phyloP scores from a whole-genome alignment of 2,888 invertebrate species.

The Laothoe populi region DNA sequence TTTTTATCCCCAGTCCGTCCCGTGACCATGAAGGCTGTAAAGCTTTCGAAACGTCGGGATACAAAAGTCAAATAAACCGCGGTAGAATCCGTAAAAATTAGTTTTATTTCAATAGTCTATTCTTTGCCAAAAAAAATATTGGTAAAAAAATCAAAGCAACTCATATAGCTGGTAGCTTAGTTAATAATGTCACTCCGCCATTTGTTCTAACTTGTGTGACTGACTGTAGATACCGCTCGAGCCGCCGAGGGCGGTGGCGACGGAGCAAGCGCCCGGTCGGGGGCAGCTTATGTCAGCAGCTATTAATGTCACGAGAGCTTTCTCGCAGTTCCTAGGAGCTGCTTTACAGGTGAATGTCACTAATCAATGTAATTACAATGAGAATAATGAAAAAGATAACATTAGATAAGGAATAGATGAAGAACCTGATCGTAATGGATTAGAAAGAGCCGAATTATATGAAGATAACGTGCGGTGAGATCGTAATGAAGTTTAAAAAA shows the following conservation, averaged over 20 bases:
- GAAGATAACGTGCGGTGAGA: too few species aligned
- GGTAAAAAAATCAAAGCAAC: not conserved
- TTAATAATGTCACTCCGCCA: too few species aligned
- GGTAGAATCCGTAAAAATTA: too few species aligned
- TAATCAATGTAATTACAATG: not conserved
- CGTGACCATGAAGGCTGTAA: too few species aligned
- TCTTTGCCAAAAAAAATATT: not conserved
- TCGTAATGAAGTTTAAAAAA: too few species aligned
- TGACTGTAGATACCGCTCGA: conserved; percentile 74
- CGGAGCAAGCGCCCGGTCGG: conserved; percentile 68
- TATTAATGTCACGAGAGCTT: conserved; percentile 90
- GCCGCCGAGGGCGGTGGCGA: conserved; percentile 71
- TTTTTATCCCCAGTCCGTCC: too few species aligned
- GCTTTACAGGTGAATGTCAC: conserved; percentile 88
- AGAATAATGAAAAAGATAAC: not conserved
- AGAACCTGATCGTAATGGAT: too few species aligned
- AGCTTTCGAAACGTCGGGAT: too few species aligned
- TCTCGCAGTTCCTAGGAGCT: conserved; percentile 91
- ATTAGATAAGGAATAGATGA: not conserved
- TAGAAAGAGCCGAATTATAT: too few species aligned
- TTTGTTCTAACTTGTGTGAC: conserved; percentile 12
- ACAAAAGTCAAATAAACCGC: too few species aligned
- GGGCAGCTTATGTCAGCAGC: conserved; percentile 88
- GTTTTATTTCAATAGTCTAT: too few species aligned
- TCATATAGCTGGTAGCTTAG: conserved; percentile 11